Evolutionary conservation across 2,888 invertebrate species (phyloP).

Genomic region (Autographa pulchrina): DNA sequence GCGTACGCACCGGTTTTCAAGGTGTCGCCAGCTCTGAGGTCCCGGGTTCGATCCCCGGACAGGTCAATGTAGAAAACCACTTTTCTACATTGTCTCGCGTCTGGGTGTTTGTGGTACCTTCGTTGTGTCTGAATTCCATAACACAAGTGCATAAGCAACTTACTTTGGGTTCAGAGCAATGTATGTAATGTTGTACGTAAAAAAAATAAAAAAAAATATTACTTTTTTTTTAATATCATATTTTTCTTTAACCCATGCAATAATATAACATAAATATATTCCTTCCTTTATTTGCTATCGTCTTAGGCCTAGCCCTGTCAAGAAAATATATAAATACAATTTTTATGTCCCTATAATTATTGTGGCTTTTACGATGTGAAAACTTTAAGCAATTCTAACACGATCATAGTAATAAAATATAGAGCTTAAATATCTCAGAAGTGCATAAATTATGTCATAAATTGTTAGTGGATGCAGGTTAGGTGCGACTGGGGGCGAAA

Average conservation of each 20-base stretch:
- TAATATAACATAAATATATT: background rate
- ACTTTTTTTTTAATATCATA: no score
- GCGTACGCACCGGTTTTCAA: no score
- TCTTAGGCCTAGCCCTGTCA: background rate
- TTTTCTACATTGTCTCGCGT: no score
- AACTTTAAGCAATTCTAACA: slow-evolving; percentile 37
- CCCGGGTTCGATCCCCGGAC: no score
- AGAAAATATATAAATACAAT: slow-evolving; percentile 10
- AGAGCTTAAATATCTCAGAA: slow-evolving; percentile 17
- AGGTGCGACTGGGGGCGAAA: slow-evolving; percentile 3
- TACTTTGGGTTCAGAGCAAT: no score
- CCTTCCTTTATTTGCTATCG: background rate
- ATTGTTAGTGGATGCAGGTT: background rate
- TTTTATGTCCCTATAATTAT: slow-evolving; percentile 11
- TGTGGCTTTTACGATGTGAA: slow-evolving; percentile 34
- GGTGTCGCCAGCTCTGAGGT: no score
- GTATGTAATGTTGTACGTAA: no score
- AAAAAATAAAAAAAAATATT: no score
- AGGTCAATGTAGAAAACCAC: no score
- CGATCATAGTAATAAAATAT: slow-evolving; percentile 36
- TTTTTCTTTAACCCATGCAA: background rate
- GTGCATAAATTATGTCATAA: slow-evolving; percentile 32
- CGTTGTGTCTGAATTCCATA: no score
- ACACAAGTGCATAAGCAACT: no score
- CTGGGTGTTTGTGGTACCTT: no score